Evolutionary conservation across 2,113 vertebrate species (phyloP).

Genomic region (Tachysurus vachellii): DNA sequence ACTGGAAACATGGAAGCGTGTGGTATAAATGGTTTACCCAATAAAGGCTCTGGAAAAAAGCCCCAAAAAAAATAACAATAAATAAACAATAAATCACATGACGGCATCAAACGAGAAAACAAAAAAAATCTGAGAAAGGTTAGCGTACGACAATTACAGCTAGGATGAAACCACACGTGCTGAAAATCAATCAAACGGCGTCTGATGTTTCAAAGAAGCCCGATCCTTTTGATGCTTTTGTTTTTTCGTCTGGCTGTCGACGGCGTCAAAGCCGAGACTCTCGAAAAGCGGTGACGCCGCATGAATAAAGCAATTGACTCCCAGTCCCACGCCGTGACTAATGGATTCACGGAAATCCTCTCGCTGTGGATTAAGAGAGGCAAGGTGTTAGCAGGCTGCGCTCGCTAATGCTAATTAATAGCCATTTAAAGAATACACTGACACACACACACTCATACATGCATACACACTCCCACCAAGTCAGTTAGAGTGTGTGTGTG

Average conservation of each 20-base stretch:
- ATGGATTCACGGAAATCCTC: conserved; percentile 53
- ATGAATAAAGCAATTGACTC: conserved; percentile 50
- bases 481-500: conserved; percentile 46
- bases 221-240: conserved; percentile 47
- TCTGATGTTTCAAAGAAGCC: conserved; percentile 35
- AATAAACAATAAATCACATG: conserved; percentile 26
- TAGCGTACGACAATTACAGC: conserved; percentile 35
- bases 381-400: conserved; percentile 47
- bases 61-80: conserved; percentile 10
- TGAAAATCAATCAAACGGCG: conserved; percentile 47
- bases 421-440: conserved; percentile 55
- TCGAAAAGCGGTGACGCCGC: conserved; percentile 43
- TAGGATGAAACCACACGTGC: conserved; percentile 30
- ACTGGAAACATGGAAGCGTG: not conserved
- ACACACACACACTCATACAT: conserved; percentile 23
- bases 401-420: conserved; percentile 58
- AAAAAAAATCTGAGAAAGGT: not conserved
- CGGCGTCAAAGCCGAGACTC: conserved; percentile 39
- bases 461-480: conserved; percentile 35
- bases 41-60: not conserved
- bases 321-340: conserved; percentile 45
- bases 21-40: not conserved
- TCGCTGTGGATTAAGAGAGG: conserved; percentile 56
- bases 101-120: not conserved
- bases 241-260: conserved; percentile 49